Evolutionary conservation across 2,113 vertebrate genomes (phyloP).

Genomic region (Gambusia holbrooki): DNA sequence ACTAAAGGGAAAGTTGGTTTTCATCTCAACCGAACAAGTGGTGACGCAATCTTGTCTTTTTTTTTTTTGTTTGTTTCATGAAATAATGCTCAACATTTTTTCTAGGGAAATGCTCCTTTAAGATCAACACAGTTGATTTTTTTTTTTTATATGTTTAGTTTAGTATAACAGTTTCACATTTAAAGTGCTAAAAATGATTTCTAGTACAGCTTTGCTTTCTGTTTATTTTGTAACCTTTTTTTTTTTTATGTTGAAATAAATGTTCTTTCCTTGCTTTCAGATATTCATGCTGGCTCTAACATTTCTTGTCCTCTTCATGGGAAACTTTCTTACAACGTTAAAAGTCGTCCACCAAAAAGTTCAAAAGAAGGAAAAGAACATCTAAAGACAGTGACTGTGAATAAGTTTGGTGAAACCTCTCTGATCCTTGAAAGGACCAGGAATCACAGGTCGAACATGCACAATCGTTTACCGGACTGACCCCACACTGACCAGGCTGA

Average conservation of each 20-base stretch:
- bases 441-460: slow-evolving; percentile 34
- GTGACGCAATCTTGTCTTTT: too few relatives aligned
- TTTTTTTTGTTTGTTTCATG: too few relatives aligned
- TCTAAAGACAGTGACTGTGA: slow-evolving; percentile 68
- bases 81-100: too few relatives aligned
- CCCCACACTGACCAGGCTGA: background rate
- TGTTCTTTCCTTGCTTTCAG: slow-evolving; percentile 66
- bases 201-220: background rate
- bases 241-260: background rate
- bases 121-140: too few relatives aligned
- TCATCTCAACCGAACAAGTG: too few relatives aligned
- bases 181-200: too few relatives aligned
- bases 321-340: slow-evolving; percentile 95
- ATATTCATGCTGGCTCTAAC: slow-evolving; percentile 92
- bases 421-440: slow-evolving; percentile 30
- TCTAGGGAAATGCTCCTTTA: too few relatives aligned
- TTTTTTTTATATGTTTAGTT: too few relatives aligned
- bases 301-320: slow-evolving; percentile 94
- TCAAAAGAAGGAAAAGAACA: slow-evolving; percentile 87
- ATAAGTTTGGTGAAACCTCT: background rate
- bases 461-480: slow-evolving; percentile 38
- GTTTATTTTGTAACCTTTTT: background rate
- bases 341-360: slow-evolving; percentile 95
- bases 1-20: too few relatives aligned
- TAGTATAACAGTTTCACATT: too few relatives aligned